Evolutionary conservation across 2,797 vertebrate genomes (phyloP).

Genomic region (Urosaurus nigricauda): DNA sequence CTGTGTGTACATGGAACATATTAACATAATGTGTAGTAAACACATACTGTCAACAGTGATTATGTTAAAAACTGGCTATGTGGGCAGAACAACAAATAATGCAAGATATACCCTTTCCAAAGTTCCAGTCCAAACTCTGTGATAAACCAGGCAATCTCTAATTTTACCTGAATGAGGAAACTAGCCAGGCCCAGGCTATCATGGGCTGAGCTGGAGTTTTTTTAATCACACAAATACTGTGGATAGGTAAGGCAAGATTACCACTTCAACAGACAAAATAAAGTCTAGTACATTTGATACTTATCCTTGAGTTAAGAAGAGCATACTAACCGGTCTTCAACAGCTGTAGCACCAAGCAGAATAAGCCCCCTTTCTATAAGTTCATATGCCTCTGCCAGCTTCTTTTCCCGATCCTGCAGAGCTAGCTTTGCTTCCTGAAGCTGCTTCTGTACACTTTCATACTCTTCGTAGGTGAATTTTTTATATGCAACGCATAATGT

Average conservation of each 20-base stretch:
- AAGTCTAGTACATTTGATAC: neutral
- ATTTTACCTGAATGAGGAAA: neutral
- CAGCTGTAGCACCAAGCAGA: slow-evolving; percentile 95
- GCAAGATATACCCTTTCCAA: no score
- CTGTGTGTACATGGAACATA: no score
- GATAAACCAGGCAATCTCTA: neutral
- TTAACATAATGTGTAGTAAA: no score
- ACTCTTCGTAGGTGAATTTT: slow-evolving; percentile 85
- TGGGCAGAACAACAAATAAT: no score
- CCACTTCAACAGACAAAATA: neutral
- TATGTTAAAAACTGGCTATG: no score
- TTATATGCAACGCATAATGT: slow-evolving; percentile 95
- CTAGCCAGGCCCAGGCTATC: neutral
- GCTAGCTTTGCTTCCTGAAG: slow-evolving; percentile 89
- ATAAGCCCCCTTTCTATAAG: slow-evolving; percentile 90
- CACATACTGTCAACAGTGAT: no score
- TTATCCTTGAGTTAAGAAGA: slow-evolving; percentile 10
- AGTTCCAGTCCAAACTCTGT: no score
- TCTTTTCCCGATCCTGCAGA: slow-evolving; percentile 92
- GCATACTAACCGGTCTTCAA: slow-evolving; percentile 90
- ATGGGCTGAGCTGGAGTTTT: neutral
- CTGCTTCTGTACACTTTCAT: slow-evolving; percentile 78
- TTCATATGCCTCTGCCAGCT: slow-evolving; percentile 92
- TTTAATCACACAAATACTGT: neutral
- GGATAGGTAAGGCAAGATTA: neutral